A percentile compares a stretch with the other conserved stretches of the same genome.
phyloP scores from a whole-genome alignment of 2,797 vertebrate genomes.

The Diplodus puntazzo region DNA sequence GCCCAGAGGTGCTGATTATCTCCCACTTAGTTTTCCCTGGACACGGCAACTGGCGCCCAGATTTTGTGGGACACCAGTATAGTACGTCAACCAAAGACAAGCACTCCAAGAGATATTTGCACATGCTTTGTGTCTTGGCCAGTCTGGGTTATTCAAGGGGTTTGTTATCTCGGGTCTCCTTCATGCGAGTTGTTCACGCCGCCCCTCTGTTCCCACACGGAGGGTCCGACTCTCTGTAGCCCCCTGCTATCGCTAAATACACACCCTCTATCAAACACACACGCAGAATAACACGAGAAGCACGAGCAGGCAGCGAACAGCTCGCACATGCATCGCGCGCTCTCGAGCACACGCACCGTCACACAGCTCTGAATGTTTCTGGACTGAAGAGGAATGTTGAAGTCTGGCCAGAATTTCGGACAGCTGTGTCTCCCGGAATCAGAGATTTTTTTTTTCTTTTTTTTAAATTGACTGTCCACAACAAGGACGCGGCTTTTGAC shows the following conservation, averaged over 20 bases:
- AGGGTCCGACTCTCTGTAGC: constrained; percentile 47
- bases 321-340: not conserved
- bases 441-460: constrained; percentile 43
- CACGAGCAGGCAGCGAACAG: not conserved
- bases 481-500: constrained; percentile 76
- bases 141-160: constrained; percentile 77
- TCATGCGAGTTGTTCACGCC: constrained; percentile 59
- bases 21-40: constrained; percentile 58
- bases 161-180: constrained; percentile 80
- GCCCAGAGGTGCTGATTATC: constrained; percentile 35
- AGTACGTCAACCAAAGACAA: constrained; percentile 60
- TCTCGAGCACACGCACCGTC: constrained; percentile 8
- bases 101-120: constrained; percentile 76
- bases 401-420: constrained; percentile 42
- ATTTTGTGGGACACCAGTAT: constrained; percentile 50
- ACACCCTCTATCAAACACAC: constrained; percentile 37
- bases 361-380: constrained; percentile 48
- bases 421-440: constrained; percentile 58
- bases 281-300: constrained; percentile 8
- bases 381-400: constrained; percentile 57
- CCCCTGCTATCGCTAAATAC: constrained; percentile 59
- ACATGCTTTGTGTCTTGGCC: constrained; percentile 78
- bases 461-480: constrained; percentile 64
- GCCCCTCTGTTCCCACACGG: constrained; percentile 59
- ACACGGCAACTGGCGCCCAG: constrained; percentile 51